Conservation (phyloP, 2,888 invertebrate genomes). For the Electrophaes corylata region DNA sequence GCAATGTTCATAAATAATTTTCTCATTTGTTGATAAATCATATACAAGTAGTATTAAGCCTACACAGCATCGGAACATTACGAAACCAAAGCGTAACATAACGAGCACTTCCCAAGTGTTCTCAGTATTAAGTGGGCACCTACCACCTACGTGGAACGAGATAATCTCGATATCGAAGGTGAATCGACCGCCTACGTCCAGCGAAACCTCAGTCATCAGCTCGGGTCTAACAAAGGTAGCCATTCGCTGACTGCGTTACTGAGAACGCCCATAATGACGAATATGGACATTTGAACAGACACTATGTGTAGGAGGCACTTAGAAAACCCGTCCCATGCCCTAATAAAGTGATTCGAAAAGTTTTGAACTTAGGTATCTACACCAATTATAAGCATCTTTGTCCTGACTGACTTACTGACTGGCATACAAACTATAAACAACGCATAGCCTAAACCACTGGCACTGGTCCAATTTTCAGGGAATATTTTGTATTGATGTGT, state of each 20-base stretch:
- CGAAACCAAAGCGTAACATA: slow-evolving; percentile 56
- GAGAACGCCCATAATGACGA: slow-evolving; percentile 75
- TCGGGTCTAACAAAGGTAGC: slow-evolving; percentile 74
- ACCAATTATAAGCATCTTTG: too few relatives aligned
- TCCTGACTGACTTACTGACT: too few relatives aligned
- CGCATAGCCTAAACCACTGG: too few relatives aligned
- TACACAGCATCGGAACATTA: slow-evolving; percentile 56
- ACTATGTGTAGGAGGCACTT: slow-evolving; percentile 71
- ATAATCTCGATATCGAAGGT: slow-evolving; percentile 77
- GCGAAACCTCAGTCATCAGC: slow-evolving; percentile 72
- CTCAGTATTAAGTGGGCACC: slow-evolving; percentile 55
- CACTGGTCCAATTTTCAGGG: too few relatives aligned
- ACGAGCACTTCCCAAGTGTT: slow-evolving; percentile 59
- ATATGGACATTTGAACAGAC: slow-evolving; percentile 77
- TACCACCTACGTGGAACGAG: slow-evolving; percentile 68
- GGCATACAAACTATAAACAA: too few relatives aligned
- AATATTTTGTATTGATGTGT: too few relatives aligned
- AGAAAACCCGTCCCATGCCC: slow-evolving; percentile 64
- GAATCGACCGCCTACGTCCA: slow-evolving; percentile 75
- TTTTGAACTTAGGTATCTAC: neutral
- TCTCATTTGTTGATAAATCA: slow-evolving; percentile 43
- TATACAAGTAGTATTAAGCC: slow-evolving; percentile 45
- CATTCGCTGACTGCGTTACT: slow-evolving; percentile 72
- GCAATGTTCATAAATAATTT: slow-evolving; percentile 4
- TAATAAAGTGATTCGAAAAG: slow-evolving; percentile 63